Evolutionary conservation across 53 echinoderm and acorn worm genomes (phyloP), one percentile per base, ranked within the genome.

Genomic region (Astropecten irregularis): DNA sequence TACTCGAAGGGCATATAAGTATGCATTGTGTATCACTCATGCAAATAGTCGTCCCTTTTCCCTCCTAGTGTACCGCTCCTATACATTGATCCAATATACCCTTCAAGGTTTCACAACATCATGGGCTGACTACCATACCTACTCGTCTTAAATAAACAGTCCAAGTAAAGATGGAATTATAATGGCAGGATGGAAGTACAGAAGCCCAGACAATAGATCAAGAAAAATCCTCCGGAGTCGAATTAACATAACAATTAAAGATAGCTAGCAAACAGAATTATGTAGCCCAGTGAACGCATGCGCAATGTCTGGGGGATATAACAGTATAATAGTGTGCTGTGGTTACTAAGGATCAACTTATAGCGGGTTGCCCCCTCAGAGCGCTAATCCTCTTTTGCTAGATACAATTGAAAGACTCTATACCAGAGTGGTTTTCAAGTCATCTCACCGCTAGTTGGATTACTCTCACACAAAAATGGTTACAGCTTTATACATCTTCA

Each of bases 281-380:
- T 26, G 3, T 31, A 56, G 3, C 16, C 9, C 20, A 9, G 40
- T 37, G 9, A 10, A 56, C 54, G 73, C 56, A 56, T 73, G 73
- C 73, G 56, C 40, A 9, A 3, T 26, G 14, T 14, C 26, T 44
- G 2, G 4, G 66, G 33, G 39, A 20, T 35, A 34, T 16, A 16
- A 4, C 19, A 15, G 38, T 20, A n/a, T 20, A 36, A 66, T 34
- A 20, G 38, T 36, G 66, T 33, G 38, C 73, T 73, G 55, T 73
- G 73, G 73, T 73, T 33, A 73, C 73, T 55, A 21, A 37, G 38
- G 73, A 73, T 55, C 19, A 71, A 71, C 71, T 71, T 8, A n/a
- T 18, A 5, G 14, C 54, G 55, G n/a, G 38, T 54, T n/a, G n/a
- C 55, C 55, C 72, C 73, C 39, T 55, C 39, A 39, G 56, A 55